Conservation (phyloP, 2,888 invertebrate genomes). For the Sphaerophoria taeniata region DNA sequence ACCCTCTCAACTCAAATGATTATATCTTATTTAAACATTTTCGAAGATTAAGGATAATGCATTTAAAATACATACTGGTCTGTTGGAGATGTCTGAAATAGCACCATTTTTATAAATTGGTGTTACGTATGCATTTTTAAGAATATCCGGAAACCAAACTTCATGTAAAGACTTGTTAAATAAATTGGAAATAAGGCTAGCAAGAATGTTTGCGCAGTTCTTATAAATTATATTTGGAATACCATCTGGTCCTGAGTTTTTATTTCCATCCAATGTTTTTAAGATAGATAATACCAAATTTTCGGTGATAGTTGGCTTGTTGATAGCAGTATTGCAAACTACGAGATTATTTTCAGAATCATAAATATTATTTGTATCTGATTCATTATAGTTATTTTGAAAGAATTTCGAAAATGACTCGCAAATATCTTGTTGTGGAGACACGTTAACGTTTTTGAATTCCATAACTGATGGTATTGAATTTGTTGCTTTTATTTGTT, state of each 20-base stretch:
- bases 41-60: neutral
- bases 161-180: constrained; percentile 1
- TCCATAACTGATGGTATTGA: constrained; percentile 12
- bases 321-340: neutral
- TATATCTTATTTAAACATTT: neutral
- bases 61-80: constrained; percentile 2
- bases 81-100: constrained; percentile 5
- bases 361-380: neutral
- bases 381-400: neutral
- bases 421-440: neutral
- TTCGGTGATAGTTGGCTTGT: neutral
- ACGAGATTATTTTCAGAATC: neutral
- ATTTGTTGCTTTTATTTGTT: constrained; percentile 4
- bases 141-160: neutral
- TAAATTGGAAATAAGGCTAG: neutral
- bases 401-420: neutral
- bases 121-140: neutral
- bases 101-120: neutral
- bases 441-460: neutral
- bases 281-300: neutral
- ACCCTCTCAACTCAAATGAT: neutral
- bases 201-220: neutral
- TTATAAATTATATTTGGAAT: constrained; percentile 4
- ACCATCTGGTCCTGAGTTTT: constrained; percentile 1
- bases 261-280: neutral